Evolutionary conservation across 2,888 invertebrate genomes (phyloP), one percentile per base, ranked within the genome.

Genomic region (Dynastes tityus): DNA sequence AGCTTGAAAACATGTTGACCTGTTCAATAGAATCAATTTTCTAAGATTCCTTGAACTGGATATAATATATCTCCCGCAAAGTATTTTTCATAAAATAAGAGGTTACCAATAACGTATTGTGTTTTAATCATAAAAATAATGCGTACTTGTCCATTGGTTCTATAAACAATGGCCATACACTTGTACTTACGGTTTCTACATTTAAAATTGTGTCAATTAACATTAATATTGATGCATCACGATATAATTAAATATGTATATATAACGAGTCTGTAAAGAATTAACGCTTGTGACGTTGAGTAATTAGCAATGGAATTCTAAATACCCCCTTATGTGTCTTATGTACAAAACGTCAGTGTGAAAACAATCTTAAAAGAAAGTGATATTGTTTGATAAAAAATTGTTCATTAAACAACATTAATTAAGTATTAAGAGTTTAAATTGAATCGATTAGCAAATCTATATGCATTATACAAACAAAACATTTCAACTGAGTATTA

Each of bases 121-220:
- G 45, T 45, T 45, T 45, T 45, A 45, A 11, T 45, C 32, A 32
- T 32, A 32, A 45, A 45, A 11, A 11, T 9, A 45, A 45, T 45
- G 8, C 45, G 1, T 11, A 45, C 11, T 45, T 45, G 45, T 45
- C 8, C 5, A 37, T 8, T 9, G 8, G 11, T 11, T 45, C 8
- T 45, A 55, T 55, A 55, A 55, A 55, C n/a, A 16, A 55, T 55
- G n/a, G n/a, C 53, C 11, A 53, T 55, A 55, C n/a, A 55, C 45
- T 2, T 45, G n/a, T 55, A 55, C 2, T 16, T 55, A n/a, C 55
- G 6, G 11, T 45, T 45, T 45, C 45, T 45, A 45, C 11, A 11
- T 11, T 11, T 6, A 16, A 55, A 55, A 55, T 55, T 55, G 55
- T 22, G 55, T 8, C 55, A 55, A 55, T 55, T 55, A 55, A 55